phyloP scores from a whole-genome alignment of 2,797 vertebrate genomes.

The Fistularia commersonii region DNA sequence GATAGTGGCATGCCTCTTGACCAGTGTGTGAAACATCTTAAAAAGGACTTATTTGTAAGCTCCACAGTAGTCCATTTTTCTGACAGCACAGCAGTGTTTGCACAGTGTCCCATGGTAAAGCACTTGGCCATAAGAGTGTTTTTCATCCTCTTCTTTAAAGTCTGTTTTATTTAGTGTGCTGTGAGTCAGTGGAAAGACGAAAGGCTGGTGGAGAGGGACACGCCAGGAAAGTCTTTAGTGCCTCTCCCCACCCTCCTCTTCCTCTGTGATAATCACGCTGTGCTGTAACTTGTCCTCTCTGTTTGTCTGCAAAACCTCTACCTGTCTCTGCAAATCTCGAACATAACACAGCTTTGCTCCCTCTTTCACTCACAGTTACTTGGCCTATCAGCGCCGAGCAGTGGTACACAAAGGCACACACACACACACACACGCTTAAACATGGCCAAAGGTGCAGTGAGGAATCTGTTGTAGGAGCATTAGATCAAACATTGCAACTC shows the following conservation, averaged over 20 bases:
- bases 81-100: constrained; percentile 45
- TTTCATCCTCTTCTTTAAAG: constrained; percentile 55
- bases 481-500: constrained; percentile 33
- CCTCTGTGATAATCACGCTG: constrained; percentile 57
- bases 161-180: constrained; percentile 64
- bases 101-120: constrained; percentile 45
- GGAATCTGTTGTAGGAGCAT: constrained; percentile 33
- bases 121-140: constrained; percentile 52
- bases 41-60: constrained; percentile 34
- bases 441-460: constrained; percentile 12
- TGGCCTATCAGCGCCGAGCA: not conserved
- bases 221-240: constrained; percentile 56
- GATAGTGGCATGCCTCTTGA: constrained; percentile 7
- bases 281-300: constrained; percentile 61
- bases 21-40: constrained; percentile 10
- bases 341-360: constrained; percentile 52
- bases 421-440: not conserved
- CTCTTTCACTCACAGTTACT: not conserved
- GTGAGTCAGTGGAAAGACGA: constrained; percentile 64
- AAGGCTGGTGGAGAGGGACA: constrained; percentile 44
- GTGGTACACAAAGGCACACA: not conserved
- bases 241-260: constrained; percentile 10
- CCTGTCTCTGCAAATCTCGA: constrained; percentile 55
- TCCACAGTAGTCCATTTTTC: constrained; percentile 45
- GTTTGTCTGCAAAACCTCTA: constrained; percentile 53